These are phyloP conservation scores for Sakesphorus luctuosus DNA, from an alignment of 2,113 vertebrate genomes.

Conservation along the genomic window DNA sequence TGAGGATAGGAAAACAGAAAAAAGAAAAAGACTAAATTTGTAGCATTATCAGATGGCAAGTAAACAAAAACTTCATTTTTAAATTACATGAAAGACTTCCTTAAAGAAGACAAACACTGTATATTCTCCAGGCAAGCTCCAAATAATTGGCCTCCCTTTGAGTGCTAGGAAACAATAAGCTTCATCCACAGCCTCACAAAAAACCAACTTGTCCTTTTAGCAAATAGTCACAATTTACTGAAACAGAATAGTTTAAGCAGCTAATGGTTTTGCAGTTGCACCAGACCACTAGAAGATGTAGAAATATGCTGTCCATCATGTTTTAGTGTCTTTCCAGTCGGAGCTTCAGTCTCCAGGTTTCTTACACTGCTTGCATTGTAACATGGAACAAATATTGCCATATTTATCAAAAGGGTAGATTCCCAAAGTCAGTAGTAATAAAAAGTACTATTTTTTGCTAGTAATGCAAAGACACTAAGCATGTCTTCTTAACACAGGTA, in stretches of 20 bases:
- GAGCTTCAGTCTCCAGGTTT: neutral
- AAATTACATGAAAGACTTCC: neutral
- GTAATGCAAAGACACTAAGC: neutral
- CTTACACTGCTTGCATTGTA: neutral
- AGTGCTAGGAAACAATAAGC: neutral
- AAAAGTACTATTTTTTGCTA: neutral
- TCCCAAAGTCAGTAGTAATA: neutral
- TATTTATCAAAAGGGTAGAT: neutral
- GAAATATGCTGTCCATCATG: neutral
- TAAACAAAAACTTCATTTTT: neutral
- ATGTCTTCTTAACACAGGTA: neutral
- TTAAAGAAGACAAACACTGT: neutral
- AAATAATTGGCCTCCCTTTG: neutral
- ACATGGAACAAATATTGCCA: neutral
- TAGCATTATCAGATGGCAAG: neutral
- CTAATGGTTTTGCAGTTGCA: neutral
- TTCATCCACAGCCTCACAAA: neutral
- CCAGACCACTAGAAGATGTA: neutral
- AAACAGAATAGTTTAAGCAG: neutral
- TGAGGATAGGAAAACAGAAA: neutral
- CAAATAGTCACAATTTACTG: neutral
- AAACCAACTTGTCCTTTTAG: neutral
- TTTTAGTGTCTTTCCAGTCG: neutral
- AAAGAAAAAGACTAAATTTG: neutral
- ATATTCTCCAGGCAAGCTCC: neutral